Evolutionary conservation across 2,113 vertebrate genomes (phyloP), one percentile per base, ranked within the genome.

Genomic region (Corvus moneduloides): DNA sequence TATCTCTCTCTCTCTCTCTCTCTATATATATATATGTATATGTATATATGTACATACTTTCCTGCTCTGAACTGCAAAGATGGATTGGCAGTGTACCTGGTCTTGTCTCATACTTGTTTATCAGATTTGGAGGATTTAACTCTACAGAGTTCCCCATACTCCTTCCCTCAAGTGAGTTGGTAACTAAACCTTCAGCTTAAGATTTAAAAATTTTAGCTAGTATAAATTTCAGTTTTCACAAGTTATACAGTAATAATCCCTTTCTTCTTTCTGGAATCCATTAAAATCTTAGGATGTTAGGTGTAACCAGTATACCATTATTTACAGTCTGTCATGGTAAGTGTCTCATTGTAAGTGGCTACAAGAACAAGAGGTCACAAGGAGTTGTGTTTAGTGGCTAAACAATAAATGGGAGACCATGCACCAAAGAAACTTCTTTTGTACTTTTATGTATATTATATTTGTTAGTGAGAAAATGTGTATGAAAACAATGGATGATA

Each of bases 141-240:
- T 87, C 35, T 16, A 1, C 74, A 16, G 3, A 8, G 33, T 41
- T 94, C 7, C 3, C 10, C 2, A 5, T 89, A 41, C 7, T 18
- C 11, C 4, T 87, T 82, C 7, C 26, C 12, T 19, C 6, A 59
- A 64, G 21, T 0, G 0, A 37, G 24, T 30, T 82, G 43, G 28
- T 76, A 41, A 49, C 9, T 41, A 72, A 63, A 73, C 22, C 6
- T 62, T 72, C 26, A 69, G 4, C 12, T 90, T 49, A n/a, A 83
- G 44, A 54, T 44, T 44, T 59, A 61, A 44, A 72, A 18, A 55
- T 79, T 81, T n/a, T 78, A 71, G 27, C 18, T 64, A 37, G 22
- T 73, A 37, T 26, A 35, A 67, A 32, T 62, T 46, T n/a, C 27
- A 46, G 2, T 83, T 73, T 71, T 55, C 75, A 37, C 1, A 35